Percentiles rank a stretch among this genome's conserved stretches.
phyloP scores from a whole-genome alignment of 1,140 invertebrate genomes.

The Oryzaephilus surinamensis region DNA sequence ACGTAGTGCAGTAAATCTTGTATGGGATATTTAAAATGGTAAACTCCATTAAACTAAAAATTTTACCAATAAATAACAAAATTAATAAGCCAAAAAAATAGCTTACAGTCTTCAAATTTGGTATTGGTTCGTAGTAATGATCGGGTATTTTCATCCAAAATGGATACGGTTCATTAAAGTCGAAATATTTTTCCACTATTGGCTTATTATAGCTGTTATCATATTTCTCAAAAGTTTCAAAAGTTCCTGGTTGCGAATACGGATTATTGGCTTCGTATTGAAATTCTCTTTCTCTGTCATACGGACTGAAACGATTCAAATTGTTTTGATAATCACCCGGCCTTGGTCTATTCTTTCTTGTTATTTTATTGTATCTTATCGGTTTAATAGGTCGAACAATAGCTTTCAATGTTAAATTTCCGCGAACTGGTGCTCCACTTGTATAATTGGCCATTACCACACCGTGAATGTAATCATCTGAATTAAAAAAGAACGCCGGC shows the following conservation, averaged over 20 bases:
- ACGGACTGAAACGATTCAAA: slow-evolving; percentile 1
- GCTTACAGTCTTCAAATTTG: slow-evolving; percentile 59
- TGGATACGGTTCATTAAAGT: slow-evolving; percentile 67
- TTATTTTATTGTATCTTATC: slow-evolving; percentile 27
- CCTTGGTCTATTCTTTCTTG: slow-evolving; percentile 14
- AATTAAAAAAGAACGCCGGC: slow-evolving; percentile 85
- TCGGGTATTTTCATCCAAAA: slow-evolving; percentile 58
- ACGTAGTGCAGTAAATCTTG: slow-evolving; percentile 59
- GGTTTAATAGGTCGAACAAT: slow-evolving; percentile 58
- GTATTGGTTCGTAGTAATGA: slow-evolving; percentile 42
- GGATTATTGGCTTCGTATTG: too few species aligned
- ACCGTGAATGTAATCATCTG: slow-evolving; percentile 70
- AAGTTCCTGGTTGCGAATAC: too few species aligned
- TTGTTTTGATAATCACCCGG: slow-evolving; percentile 7
- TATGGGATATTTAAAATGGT: slow-evolving; percentile 76
- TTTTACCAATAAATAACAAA: slow-evolving; percentile 1
- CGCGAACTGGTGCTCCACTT: slow-evolving; percentile 68
- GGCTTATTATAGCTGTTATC: slow-evolving; percentile 45
- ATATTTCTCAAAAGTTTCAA: slow-evolving; percentile 24
- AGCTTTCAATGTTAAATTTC: slow-evolving; percentile 77
- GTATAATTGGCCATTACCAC: slow-evolving; percentile 90
- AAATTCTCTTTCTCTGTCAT: slow-evolving; percentile 9
- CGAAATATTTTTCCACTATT: slow-evolving; percentile 57
- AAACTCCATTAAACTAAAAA: slow-evolving; percentile 73
- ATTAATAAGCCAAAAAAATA: slow-evolving; percentile 4